A percentile compares a stretch with the other conserved stretches of the same genome.
Evolutionary conservation across 2,888 invertebrate species (phyloP).

Genomic region (Nymphalis urticae): DNA sequence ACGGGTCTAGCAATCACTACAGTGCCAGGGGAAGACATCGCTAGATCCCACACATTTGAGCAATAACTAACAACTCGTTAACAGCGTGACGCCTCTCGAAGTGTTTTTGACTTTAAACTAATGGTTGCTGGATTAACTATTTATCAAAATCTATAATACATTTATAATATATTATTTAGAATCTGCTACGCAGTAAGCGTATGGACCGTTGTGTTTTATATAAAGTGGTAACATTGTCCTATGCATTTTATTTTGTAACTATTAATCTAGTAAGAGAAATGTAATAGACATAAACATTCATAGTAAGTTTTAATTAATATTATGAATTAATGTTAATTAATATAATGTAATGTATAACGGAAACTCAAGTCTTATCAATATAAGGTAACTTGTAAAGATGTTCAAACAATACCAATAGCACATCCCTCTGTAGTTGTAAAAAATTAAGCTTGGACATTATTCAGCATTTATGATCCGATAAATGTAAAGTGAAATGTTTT

Average conservation of each 20-base stretch:
- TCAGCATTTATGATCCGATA: background rate
- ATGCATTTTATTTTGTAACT: constrained; percentile 9
- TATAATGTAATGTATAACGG: no score
- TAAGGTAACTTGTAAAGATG: no score
- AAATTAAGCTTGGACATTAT: background rate
- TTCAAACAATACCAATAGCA: no score
- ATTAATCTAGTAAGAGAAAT: background rate
- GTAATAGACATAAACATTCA: background rate
- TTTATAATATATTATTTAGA: background rate
- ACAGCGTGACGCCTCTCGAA: background rate
- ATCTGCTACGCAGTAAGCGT: no score
- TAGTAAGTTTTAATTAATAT: no score
- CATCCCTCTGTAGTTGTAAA: background rate
- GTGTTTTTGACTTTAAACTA: background rate
- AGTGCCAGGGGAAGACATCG: constrained; percentile 67
- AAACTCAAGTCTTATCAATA: no score
- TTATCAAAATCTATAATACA: background rate
- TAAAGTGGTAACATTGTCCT: constrained; percentile 5
- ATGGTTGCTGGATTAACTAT: constrained; percentile 2
- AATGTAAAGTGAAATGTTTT: no score
- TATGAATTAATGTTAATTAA: no score
- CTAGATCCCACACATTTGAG: constrained; percentile 42
- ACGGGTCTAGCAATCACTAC: constrained; percentile 58
- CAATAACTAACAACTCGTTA: background rate
- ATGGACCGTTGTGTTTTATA: background rate